These are phyloP conservation scores for Dasyurus viverrinus DNA, from an alignment of 2,113 vertebrate genomes.

Conservation along the genomic window DNA sequence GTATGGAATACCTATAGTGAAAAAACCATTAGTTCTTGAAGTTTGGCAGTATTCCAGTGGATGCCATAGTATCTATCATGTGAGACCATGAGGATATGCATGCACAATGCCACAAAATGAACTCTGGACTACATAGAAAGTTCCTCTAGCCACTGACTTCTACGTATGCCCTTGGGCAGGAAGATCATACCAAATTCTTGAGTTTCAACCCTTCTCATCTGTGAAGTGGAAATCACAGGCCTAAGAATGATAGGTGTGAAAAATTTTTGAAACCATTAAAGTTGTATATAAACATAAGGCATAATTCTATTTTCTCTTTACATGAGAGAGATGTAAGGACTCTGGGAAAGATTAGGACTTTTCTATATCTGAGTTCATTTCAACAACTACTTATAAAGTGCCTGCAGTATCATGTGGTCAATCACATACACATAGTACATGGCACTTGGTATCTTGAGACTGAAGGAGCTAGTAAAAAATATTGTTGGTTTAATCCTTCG, in stretches of 20 bases:
- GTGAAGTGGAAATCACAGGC: neutral
- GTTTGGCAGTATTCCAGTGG: neutral
- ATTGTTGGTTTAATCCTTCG: conserved; percentile 43
- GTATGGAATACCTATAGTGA: neutral
- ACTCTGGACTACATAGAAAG: neutral
- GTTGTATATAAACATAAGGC: neutral
- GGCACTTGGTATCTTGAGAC: neutral
- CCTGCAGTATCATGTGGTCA: neutral
- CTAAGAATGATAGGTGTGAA: neutral
- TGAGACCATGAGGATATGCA: neutral
- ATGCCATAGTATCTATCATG: neutral
- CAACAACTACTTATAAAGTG: neutral
- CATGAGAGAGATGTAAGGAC: neutral
- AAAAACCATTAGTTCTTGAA: neutral
- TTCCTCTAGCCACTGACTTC: neutral
- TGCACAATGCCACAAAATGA: neutral
- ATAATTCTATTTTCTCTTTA: neutral
- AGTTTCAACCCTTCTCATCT: neutral
- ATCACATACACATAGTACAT: neutral
- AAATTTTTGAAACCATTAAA: neutral
- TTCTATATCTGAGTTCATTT: neutral
- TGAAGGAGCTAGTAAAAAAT: conserved; percentile 7
- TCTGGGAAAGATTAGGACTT: neutral
- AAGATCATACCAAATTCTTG: neutral
- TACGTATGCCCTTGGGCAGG: neutral